These are phyloP conservation scores for Pterobdella sp. DNA, from an alignment of 2,888 invertebrate species.

Conservation along the genomic window DNA sequence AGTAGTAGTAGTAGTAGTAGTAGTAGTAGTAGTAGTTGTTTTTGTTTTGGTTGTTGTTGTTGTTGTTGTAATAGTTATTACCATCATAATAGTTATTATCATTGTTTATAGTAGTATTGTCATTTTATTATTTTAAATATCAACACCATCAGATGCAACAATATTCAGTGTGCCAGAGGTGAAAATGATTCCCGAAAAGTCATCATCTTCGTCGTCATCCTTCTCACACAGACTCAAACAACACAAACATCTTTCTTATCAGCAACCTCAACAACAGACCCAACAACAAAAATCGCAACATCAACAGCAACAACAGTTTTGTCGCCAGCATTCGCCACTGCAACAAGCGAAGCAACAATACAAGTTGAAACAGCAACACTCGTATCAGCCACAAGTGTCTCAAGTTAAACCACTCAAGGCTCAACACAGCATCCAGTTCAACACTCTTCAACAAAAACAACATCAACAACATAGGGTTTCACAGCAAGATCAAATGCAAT, in stretches of 20 bases:
- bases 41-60: neutral
- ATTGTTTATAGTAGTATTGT: constrained; percentile 21
- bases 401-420: no score
- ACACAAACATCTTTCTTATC: constrained; percentile 9
- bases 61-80: constrained; percentile 7
- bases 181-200: neutral
- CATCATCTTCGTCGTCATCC: constrained; percentile 3
- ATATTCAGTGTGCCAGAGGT: neutral
- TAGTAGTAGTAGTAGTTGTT: constrained; percentile 16
- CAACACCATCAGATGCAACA: neutral
- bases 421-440: neutral
- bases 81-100: constrained; percentile 18
- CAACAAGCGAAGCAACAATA: no score
- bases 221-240: neutral
- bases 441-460: neutral
- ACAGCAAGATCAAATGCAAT: neutral
- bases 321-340: no score
- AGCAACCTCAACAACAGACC: neutral
- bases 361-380: no score
- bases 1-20: constrained; percentile 20
- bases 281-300: neutral
- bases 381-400: no score
- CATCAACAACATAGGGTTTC: constrained; percentile 5
- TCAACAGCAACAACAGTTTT: neutral
- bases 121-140: constrained; percentile 1